Percentiles rank a stretch among this genome's conserved stretches.
Evolutionary conservation across 2,888 invertebrate genomes (phyloP).

Genomic region (Parnassius orleans): DNA sequence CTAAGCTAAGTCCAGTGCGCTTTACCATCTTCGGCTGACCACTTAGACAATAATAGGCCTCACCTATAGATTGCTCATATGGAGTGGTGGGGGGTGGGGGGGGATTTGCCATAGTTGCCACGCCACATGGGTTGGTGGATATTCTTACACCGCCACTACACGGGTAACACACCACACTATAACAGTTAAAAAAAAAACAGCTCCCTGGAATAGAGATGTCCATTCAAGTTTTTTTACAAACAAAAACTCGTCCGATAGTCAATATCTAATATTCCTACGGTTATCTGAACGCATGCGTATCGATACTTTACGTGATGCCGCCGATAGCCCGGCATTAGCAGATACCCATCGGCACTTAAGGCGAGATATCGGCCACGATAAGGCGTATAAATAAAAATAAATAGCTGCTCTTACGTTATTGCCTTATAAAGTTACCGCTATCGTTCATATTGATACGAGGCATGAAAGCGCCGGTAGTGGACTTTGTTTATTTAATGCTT

Average conservation of each 20-base stretch:
- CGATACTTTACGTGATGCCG: constrained; percentile 57
- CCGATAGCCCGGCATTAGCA: constrained; percentile 61
- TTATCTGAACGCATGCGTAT: constrained; percentile 31
- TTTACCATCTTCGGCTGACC: too few relatives aligned
- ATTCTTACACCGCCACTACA: too few relatives aligned
- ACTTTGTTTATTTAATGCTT: constrained; percentile 48
- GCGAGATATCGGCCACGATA: constrained; percentile 54
- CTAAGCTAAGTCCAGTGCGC: too few relatives aligned
- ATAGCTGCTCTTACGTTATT: constrained; percentile 60
- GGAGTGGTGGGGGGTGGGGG: too few relatives aligned
- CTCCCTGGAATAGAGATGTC: not conserved
- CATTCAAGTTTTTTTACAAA: constrained; percentile 13
- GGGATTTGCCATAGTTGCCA: too few relatives aligned
- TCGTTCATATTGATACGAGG: constrained; percentile 46
- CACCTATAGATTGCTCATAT: too few relatives aligned
- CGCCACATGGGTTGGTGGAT: too few relatives aligned
- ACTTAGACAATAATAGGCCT: too few relatives aligned
- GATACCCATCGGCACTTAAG: constrained; percentile 74
- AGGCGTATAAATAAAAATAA: constrained; percentile 73
- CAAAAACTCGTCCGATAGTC: constrained; percentile 19
- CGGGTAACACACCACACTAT: not conserved
- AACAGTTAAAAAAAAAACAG: not conserved
- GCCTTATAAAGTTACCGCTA: constrained; percentile 68
- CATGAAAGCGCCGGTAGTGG: constrained; percentile 51
- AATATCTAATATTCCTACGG: constrained; percentile 32